Percentiles rank a stretch among this genome's conserved stretches.
Conservation (phyloP, 2,888 invertebrate species). For the Ectobius pallidus region DNA sequence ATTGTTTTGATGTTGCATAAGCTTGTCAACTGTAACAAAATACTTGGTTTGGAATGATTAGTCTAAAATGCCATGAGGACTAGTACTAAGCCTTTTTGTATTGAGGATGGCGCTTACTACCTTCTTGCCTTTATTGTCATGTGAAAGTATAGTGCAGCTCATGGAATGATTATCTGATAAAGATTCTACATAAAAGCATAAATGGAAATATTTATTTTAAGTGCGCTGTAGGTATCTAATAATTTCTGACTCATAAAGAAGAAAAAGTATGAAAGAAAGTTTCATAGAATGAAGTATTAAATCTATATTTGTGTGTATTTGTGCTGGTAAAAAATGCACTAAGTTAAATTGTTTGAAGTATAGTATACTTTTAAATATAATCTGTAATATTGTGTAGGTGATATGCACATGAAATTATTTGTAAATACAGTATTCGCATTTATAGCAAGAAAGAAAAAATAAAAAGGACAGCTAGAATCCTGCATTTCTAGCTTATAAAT, state of each 20-base stretch:
- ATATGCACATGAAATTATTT: background rate
- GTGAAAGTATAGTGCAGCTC: background rate
- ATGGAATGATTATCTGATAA: background rate
- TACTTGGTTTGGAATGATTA: background rate
- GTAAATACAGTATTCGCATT: slow-evolving; percentile 29
- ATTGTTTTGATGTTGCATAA: slow-evolving; percentile 5
- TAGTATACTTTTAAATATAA: background rate
- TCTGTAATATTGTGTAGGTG: background rate
- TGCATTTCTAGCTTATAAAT: slow-evolving; percentile 16
- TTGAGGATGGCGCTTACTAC: background rate
- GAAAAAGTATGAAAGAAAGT: slow-evolving; percentile 18
- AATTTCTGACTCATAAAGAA: background rate
- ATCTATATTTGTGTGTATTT: background rate
- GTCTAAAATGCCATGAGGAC: background rate
- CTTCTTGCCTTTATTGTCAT: slow-evolving; percentile 8
- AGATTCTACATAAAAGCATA: background rate
- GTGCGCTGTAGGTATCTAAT: background rate
- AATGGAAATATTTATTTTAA: slow-evolving; percentile 36
- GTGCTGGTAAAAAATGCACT: background rate
- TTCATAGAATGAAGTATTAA: background rate
- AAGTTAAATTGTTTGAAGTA: background rate
- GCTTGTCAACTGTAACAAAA: background rate
- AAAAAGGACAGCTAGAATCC: background rate
- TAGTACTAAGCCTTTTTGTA: slow-evolving; percentile 1
- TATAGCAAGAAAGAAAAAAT: slow-evolving; percentile 14